Evolutionary conservation across 2,113 vertebrate genomes (phyloP), one percentile per base, ranked within the genome.

Genomic region (Hyaena hyaena): DNA sequence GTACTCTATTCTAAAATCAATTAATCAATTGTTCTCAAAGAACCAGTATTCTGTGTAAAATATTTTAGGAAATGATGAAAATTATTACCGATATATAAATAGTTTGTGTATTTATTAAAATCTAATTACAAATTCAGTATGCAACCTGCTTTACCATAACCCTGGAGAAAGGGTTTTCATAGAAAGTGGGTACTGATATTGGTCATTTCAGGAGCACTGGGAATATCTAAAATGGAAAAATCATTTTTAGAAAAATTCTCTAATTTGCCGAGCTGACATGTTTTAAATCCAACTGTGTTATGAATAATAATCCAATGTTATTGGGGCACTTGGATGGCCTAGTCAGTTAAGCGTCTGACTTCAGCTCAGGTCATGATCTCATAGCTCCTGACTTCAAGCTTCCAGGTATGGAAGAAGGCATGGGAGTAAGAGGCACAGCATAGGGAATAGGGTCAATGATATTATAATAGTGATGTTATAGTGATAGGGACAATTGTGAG

Each of bases 51-150:
- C 17, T 68, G 1, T 84, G 10, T 50, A 31, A 88, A 77, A 71
- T 4, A 68, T 71, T 83, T 96, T n/a, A 79, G 23, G 12, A 83
- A 92, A 84, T 45, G 31, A 69, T 45, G 11, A 92, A 79, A 83
- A 84, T 71, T 3, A 65, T 28, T 45, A 77, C 17, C 77, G 23
- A 53, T n/a, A 35, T 28, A 45, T 1, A 69, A 65, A 95, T 63
- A 43, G 23, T 39, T 58, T 83, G 11, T 48, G 17, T 53, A 88
- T 17, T 88, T 69, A 69, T 45, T 83, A 83, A 79, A 93, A 33
- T 65, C 2, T 79, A 84, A 50, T 45, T 2, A 31, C 2, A 45
- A 48, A 50, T 73, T 84, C 5, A 89, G 19, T 19, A 17, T 71
- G 14, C 3, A 79, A 55, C 28, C 10, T 48, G 10, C 2, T 26